phyloP scores from a whole-genome alignment of 2,113 vertebrate genomes.

The Caranx melampygus region DNA sequence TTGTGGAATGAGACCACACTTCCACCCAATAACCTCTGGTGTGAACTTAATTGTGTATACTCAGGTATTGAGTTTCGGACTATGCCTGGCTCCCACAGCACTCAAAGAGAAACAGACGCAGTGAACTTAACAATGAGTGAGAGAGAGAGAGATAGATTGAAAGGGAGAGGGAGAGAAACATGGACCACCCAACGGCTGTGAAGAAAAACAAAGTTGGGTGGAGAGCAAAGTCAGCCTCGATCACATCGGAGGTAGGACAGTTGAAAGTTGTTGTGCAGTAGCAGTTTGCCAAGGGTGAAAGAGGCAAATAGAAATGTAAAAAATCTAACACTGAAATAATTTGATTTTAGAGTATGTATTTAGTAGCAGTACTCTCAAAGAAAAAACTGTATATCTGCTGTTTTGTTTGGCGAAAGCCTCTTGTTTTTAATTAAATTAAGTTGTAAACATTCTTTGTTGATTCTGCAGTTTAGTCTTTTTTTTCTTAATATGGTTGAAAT shows the following conservation, averaged over 20 bases:
- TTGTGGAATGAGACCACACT: conserved; percentile 67
- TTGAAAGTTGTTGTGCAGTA: conserved; percentile 51
- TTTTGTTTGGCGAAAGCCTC: not conserved
- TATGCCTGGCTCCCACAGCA: conserved; percentile 45
- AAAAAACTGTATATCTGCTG: not conserved
- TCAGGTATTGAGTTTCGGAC: conserved; percentile 76
- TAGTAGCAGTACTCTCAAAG: conserved; percentile 1
- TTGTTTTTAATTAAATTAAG: not conserved
- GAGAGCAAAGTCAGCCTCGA: conserved; percentile 70
- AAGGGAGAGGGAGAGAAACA: conserved; percentile 46
- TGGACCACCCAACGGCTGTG: conserved; percentile 78
- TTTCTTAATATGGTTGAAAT: not conserved
- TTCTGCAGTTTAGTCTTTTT: not conserved
- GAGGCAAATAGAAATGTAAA: conserved; percentile 3
- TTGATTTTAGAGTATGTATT: not conserved
- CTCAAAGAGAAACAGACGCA: conserved; percentile 76
- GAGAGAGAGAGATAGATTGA: conserved; percentile 43
- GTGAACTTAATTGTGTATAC: conserved; percentile 82
- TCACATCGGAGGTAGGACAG: conserved; percentile 57
- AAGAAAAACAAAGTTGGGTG: conserved; percentile 75
- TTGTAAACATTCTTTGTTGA: not conserved
- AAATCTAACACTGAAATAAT: not conserved
- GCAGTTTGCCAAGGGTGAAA: conserved; percentile 45
- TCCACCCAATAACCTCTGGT: conserved; percentile 74
- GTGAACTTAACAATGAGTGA: conserved; percentile 72